Evolutionary conservation across 2,113 vertebrate genomes (phyloP).

Genomic region (Vombatus ursinus): DNA sequence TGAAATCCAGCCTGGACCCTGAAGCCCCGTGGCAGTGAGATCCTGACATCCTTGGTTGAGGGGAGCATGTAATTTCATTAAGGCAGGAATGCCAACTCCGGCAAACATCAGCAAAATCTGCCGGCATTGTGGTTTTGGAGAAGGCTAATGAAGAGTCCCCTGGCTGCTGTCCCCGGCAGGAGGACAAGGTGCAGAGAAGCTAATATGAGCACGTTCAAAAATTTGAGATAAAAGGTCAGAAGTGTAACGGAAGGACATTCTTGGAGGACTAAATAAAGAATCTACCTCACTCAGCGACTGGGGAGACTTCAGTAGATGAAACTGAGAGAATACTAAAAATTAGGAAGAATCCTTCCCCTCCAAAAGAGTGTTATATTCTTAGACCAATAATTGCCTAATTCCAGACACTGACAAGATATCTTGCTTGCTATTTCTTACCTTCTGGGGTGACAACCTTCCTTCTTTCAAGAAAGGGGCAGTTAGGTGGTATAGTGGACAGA

Average conservation of each 20-base stretch:
- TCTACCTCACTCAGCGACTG: background rate
- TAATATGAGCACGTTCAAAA: background rate
- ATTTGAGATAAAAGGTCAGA: conserved; percentile 18
- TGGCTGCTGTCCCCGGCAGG: background rate
- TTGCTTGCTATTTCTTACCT: background rate
- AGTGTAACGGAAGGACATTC: background rate
- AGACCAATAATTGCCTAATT: background rate
- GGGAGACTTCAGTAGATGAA: background rate
- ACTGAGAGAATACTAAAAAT: background rate
- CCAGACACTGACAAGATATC: background rate
- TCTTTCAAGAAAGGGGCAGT: background rate
- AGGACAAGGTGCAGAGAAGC: background rate
- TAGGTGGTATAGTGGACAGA: background rate
- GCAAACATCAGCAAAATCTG: background rate
- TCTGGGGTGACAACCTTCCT: background rate
- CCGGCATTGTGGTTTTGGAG: background rate
- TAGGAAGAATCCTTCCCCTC: background rate
- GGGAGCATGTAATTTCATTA: conserved; percentile 10
- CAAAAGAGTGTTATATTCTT: background rate
- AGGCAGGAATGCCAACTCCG: background rate
- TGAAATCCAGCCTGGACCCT: background rate
- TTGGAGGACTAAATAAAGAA: conserved; percentile 1
- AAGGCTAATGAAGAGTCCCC: background rate
- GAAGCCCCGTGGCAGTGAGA: background rate
- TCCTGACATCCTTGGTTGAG: background rate